Evolutionary conservation across 2,797 vertebrate genomes (phyloP).

Genomic region (Catostomus latipinnis): DNA sequence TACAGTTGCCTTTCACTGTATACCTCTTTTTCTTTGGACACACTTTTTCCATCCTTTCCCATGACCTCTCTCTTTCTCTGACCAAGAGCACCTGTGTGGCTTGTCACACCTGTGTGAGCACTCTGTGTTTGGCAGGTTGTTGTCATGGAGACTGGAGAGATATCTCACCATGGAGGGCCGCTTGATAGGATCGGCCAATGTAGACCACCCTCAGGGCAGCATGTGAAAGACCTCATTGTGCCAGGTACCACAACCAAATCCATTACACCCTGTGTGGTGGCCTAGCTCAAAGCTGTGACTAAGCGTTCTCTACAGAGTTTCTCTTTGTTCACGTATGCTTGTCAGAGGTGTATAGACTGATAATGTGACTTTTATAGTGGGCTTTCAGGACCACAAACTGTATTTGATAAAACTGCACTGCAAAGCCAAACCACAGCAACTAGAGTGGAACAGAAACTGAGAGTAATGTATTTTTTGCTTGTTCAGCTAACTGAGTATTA

Average conservation of each 20-base stretch:
- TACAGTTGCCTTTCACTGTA: constrained; percentile 7
- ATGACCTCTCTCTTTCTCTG: constrained; percentile 49
- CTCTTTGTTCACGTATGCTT: background rate
- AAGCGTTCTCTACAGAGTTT: background rate
- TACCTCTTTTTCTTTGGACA: background rate
- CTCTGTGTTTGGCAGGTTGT: constrained; percentile 18
- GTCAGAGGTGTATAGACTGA: background rate
- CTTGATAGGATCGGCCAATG: constrained; percentile 58
- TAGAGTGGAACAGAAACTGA: no score
- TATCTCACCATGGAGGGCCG: constrained; percentile 50
- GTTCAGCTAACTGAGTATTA: no score
- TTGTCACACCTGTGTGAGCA: constrained; percentile 51
- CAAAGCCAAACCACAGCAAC: no score
- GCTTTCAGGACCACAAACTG: no score
- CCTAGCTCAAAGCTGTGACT: constrained; percentile 32
- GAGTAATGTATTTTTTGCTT: no score
- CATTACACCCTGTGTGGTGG: constrained; percentile 32
- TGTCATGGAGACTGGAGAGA: constrained; percentile 37
- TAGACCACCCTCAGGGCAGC: constrained; percentile 56
- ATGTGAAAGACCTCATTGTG: constrained; percentile 60
- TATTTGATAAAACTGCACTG: no score
- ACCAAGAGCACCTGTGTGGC: constrained; percentile 49
- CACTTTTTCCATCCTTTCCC: constrained; percentile 46
- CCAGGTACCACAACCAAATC: constrained; percentile 47
- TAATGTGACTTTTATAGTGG: no score